Base-by-base conservation (phyloP, 2,888 invertebrate species). In the Emmelina monodactyla region DNA sequence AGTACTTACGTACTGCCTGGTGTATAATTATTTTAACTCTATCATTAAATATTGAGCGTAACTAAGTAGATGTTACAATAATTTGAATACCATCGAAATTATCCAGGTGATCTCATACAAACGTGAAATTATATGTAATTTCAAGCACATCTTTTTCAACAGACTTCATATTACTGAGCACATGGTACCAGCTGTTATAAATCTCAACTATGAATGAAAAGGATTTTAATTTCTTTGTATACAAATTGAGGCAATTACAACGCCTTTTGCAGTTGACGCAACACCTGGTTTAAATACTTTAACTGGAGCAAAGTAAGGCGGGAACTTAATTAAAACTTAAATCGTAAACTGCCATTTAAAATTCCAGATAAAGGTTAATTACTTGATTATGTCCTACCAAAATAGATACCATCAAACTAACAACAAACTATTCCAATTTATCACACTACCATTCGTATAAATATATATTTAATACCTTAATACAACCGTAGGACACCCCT, bases 401-500 rank as follows among this genome's bases (percentile, higher is more conserved):
- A n/a, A n/a, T n/a, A n/a, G n/a, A n/a, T n/a, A n/a, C n/a, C n/a
- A n/a, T n/a, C n/a, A n/a, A n/a, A n/a, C n/a, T n/a, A n/a, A n/a
- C n/a, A n/a, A n/a, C n/a, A n/a, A n/a, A n/a, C n/a, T n/a, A n/a
- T n/a, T n/a, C n/a, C n/a, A n/a, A n/a, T n/a, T n/a, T n/a, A n/a
- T n/a, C n/a, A n/a, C n/a, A n/a, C n/a, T n/a, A n/a, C n/a, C n/a
- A n/a, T n/a, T n/a, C n/a, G n/a, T n/a, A 25, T 25, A 25, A 25
- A 25, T 11, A 9, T n/a, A 9, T 25, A 25, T 25, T 25, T 25
- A 25, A 25, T 25, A 25, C 34, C 13, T 30, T n/a, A 19, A 14
- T 31, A 14, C 40, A 14, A 33, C 42, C 29, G 19, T 42, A 36
- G 37, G 35, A 42, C 46, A 50, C 40, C 41, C 43, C 32, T 38